Conservation (phyloP, 2,888 invertebrate genomes). For the Melipona beecheii region DNA sequence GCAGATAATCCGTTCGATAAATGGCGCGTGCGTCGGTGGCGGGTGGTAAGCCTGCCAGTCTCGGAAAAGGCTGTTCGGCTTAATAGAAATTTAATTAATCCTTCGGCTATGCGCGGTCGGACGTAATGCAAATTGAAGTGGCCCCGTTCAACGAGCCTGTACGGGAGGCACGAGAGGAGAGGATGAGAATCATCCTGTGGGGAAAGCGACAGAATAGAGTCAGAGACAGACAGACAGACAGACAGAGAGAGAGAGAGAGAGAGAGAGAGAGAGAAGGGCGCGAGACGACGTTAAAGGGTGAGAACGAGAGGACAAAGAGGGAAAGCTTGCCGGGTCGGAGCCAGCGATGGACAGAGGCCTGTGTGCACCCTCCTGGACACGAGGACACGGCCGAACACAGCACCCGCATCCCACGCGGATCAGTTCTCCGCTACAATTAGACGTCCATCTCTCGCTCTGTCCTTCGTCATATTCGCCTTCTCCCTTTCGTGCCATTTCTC, state of each 20-base stretch:
- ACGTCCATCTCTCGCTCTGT: slow-evolving; percentile 25
- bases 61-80: slow-evolving; percentile 76
- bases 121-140: slow-evolving; percentile 81
- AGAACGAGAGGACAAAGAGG: slow-evolving; percentile 33
- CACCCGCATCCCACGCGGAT: slow-evolving; percentile 80
- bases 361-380: slow-evolving; percentile 67
- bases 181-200: slow-evolving; percentile 24
- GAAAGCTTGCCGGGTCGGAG: slow-evolving; percentile 27
- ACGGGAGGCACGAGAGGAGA: slow-evolving; percentile 33
- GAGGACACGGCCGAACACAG: slow-evolving; percentile 77
- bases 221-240: too few species aligned
- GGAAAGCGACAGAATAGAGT: too few species aligned
- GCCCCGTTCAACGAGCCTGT: slow-evolving; percentile 62
- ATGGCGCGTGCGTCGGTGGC: slow-evolving; percentile 69
- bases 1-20: slow-evolving; percentile 77
- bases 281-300: slow-evolving; percentile 36
- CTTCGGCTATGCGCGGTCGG: slow-evolving; percentile 80
- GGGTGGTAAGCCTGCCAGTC: slow-evolving; percentile 45
- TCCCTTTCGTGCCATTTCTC: not conserved
- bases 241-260: not conserved
- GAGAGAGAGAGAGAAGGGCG: slow-evolving; percentile 15
- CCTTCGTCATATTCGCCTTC: slow-evolving; percentile 38
- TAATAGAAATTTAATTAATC: slow-evolving; percentile 84
- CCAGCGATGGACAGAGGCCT: slow-evolving; percentile 56
- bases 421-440: slow-evolving; percentile 75